These are phyloP conservation scores for Ancistrus triradiatus DNA, from an alignment of 2,113 vertebrate species.

Conservation along the genomic window DNA sequence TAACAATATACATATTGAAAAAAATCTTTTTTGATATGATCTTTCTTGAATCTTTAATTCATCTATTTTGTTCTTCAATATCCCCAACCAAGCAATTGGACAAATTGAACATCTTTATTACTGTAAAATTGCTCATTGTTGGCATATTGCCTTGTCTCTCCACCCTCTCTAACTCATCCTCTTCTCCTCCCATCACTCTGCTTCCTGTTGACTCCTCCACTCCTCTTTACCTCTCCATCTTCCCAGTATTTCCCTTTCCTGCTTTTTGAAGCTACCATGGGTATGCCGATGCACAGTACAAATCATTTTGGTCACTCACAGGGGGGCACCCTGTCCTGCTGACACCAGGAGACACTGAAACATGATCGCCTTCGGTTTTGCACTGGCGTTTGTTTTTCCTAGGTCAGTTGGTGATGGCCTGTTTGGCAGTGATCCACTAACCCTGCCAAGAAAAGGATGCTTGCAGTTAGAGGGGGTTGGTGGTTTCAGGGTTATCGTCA, in stretches of 20 bases:
- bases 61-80: constrained; percentile 19
- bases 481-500: constrained; percentile 50
- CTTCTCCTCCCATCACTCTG: constrained; percentile 51
- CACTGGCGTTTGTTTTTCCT: constrained; percentile 75
- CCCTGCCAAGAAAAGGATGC: constrained; percentile 38
- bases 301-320: constrained; percentile 83
- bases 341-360: constrained; percentile 76
- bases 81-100: constrained; percentile 7
- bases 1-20: too few species aligned
- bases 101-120: constrained; percentile 33
- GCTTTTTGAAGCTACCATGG: constrained; percentile 85
- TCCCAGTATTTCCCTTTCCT: constrained; percentile 83
- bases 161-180: constrained; percentile 48
- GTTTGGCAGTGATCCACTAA: constrained; percentile 64
- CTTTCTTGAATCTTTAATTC: constrained; percentile 31
- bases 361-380: constrained; percentile 80
- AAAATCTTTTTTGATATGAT: too few species aligned
- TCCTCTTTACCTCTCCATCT: constrained; percentile 66
- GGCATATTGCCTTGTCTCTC: constrained; percentile 30
- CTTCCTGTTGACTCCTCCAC: constrained; percentile 61
- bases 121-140: constrained; percentile 30
- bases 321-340: constrained; percentile 61
- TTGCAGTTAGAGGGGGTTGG: constrained; percentile 12
- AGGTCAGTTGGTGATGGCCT: constrained; percentile 71
- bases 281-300: constrained; percentile 90